Percentiles rank a stretch among this genome's conserved stretches.
Conservation (phyloP, 37 sponge, comb jelly and placozoan genomes). For the Aplysina aerophoba region DNA sequence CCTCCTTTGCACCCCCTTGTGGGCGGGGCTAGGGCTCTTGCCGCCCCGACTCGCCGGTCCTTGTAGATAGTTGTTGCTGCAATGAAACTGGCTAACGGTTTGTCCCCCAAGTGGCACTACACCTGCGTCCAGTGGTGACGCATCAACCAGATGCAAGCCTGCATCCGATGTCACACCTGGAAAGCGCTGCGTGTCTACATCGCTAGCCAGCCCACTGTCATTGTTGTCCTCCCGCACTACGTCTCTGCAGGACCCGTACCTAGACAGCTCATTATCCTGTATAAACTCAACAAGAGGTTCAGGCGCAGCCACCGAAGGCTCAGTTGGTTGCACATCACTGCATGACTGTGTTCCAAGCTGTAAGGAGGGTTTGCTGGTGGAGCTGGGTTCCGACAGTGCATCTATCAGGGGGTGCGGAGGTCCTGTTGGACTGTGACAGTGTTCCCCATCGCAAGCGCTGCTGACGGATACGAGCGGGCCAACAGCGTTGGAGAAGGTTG, state of each 20-base stretch:
- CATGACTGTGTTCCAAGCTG: background rate
- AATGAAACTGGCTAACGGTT: background rate
- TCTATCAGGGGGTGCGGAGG: background rate
- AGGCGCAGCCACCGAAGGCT: background rate
- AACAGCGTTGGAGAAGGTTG: background rate
- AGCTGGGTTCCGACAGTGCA: slow-evolving; percentile 10
- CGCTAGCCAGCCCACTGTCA: slow-evolving; percentile 23
- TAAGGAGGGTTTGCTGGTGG: too few relatives aligned
- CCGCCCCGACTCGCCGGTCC: background rate
- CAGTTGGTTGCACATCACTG: background rate
- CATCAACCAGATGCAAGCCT: background rate
- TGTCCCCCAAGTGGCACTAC: background rate
- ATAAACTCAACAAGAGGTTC: background rate
- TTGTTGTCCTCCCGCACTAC: background rate
- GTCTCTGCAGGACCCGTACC: slow-evolving; percentile 8
- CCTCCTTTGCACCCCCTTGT: background rate
- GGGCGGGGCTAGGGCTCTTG: background rate
- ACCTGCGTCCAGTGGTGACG: too few relatives aligned
- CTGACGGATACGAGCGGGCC: slow-evolving; percentile 3
- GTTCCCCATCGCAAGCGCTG: background rate
- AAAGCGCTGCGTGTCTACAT: too few relatives aligned
- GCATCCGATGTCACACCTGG: background rate
- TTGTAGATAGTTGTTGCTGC: background rate
- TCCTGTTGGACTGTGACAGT: background rate
- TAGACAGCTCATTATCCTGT: background rate